Base-by-base conservation (phyloP, 2,888 invertebrate species). In the Metalampra italica region DNA sequence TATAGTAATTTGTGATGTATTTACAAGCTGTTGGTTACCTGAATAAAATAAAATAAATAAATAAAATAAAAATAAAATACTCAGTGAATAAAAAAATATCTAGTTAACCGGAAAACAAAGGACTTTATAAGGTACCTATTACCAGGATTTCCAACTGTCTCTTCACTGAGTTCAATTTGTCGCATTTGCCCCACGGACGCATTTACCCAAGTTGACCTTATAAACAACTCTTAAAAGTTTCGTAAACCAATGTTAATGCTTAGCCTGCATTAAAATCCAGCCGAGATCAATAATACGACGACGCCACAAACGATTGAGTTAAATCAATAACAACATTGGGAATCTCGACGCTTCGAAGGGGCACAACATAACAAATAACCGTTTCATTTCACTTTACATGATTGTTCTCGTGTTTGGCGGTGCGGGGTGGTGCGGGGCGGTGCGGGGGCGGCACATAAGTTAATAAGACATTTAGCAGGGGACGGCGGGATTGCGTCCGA, bases 401-500 rank as follows among this genome's bases (percentile, higher is more conserved):
- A 89, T 88, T 88, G 88, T 88, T 85, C 87, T 84, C 83, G 79
- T 79, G 87, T 84, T 76, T 76, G 71, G 53, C 52, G 62, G 71
- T 66, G 67, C 51, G 64, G 64, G 69, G 66, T 70, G 60, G 55
- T 44, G 57, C 53, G 62, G 55, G 57, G 71, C 59, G 72, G 68
- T 68, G 64, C 57, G 62, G 62, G 79, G 72, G 78, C 71, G 77
- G 80, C 79, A 81, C 83, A 80, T 87, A 88, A 88, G 88, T 88
- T 89, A 87, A 88, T 87, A 89, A 88, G 88, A 88, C 87, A 88
- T 89, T 87, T 87, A 88, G 90, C 87, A 79, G 82, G 87, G 84
- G 87, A 83, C 84, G 85, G 89, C 88, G 85, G 88, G 87, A 88
- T 88, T 91, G 91, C 90, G 91, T 91, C 90, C 91, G 91, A 92